These are phyloP conservation scores for Drosophila stalkeri DNA, from an alignment of 2,888 invertebrate species.

Conservation along the genomic window DNA sequence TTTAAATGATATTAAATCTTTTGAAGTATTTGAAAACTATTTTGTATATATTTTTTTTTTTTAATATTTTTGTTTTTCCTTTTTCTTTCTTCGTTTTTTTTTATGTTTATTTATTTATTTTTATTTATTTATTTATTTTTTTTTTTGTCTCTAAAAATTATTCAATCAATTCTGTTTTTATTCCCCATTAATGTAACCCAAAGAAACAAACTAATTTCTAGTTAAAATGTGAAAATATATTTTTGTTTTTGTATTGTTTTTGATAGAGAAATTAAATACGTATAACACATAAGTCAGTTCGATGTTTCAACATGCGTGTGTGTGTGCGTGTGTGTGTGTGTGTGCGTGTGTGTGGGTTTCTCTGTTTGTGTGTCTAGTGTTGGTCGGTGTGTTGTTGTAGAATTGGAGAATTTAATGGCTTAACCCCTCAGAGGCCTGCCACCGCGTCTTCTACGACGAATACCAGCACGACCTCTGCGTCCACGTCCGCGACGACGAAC, in stretches of 20 bases:
- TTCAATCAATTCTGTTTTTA: neutral
- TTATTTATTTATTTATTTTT: too few species aligned
- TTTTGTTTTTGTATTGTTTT: constrained; percentile 7
- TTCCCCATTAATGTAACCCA: neutral
- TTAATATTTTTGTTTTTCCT: too few species aligned
- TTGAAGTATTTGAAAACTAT: too few species aligned
- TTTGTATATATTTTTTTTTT: too few species aligned
- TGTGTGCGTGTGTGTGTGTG: constrained; percentile 9
- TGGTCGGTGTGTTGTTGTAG: constrained; percentile 7
- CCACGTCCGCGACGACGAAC: constrained; percentile 47
- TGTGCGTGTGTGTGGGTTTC: constrained; percentile 1
- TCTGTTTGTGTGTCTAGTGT: constrained; percentile 3
- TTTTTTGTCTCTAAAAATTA: too few species aligned
- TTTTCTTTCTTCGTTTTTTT: too few species aligned
- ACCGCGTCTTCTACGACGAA: constrained; percentile 47
- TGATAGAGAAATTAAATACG: constrained; percentile 15
- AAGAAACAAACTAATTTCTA: neutral
- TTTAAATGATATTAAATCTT: too few species aligned
- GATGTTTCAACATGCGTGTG: constrained; percentile 14
- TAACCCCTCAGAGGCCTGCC: constrained; percentile 56
- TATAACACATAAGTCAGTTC: constrained; percentile 29
- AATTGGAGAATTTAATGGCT: neutral
- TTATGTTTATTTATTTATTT: too few species aligned
- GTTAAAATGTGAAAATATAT: constrained; percentile 69
- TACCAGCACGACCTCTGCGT: constrained; percentile 32